phyloP scores from a whole-genome alignment of 1,140 invertebrate genomes.

The Drosophila truncata region DNA sequence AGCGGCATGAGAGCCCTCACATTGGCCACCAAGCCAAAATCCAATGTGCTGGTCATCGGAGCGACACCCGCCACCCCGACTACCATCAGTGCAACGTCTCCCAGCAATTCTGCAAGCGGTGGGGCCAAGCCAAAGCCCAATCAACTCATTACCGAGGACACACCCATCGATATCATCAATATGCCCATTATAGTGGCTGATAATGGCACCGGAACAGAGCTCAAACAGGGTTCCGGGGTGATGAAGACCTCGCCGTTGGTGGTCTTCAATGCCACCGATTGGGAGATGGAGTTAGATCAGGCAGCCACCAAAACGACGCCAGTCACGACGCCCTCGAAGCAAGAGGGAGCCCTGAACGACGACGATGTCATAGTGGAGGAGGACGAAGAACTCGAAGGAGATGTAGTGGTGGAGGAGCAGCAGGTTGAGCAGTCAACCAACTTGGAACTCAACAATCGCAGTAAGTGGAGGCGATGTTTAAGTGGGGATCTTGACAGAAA shows the following conservation, averaged over 20 bases:
- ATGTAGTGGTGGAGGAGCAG: constrained; percentile 21
- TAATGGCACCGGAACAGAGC: constrained; percentile 47
- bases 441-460: constrained; percentile 60
- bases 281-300: constrained; percentile 87
- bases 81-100: constrained; percentile 13
- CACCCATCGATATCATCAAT: constrained; percentile 85
- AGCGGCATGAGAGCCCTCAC: constrained; percentile 69
- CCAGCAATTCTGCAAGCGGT: background rate
- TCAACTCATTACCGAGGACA: constrained; percentile 86
- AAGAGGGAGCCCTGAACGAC: constrained; percentile 50
- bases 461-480: constrained; percentile 24
- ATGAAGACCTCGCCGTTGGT: constrained; percentile 48
- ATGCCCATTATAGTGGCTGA: constrained; percentile 84
- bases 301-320: constrained; percentile 85
- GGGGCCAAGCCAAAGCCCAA: constrained; percentile 54
- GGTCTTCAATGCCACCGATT: constrained; percentile 86
- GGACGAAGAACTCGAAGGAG: constrained; percentile 40
- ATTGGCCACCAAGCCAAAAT: constrained; percentile 60
- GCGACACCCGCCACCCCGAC: constrained; percentile 29
- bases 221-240: constrained; percentile 31
- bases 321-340: constrained; percentile 40
- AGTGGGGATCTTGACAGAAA: rapidly evolving
- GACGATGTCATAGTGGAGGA: constrained; percentile 78
- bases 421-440: constrained; percentile 15
- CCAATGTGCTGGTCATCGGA: constrained; percentile 71